These are phyloP conservation scores for Meta bourneti DNA, from an alignment of 2,888 invertebrate genomes.

Conservation along the genomic window DNA sequence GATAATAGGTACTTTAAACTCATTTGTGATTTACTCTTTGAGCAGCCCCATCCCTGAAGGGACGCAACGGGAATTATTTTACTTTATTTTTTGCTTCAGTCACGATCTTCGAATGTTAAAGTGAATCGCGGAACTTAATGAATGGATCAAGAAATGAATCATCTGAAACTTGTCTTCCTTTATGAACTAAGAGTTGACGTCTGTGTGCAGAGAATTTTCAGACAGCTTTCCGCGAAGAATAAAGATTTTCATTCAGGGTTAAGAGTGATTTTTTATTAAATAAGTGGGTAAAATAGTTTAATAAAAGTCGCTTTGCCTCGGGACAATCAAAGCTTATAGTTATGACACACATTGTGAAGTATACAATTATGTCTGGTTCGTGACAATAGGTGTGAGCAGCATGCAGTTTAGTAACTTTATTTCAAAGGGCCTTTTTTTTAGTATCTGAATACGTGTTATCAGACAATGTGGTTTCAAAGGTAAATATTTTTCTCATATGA, in stretches of 20 bases:
- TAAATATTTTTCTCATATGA: too few relatives aligned
- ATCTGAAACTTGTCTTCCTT: constrained; percentile 36
- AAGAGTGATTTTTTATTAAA: not conserved
- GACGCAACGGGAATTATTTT: constrained; percentile 6
- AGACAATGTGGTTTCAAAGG: not conserved
- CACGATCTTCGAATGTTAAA: constrained; percentile 51
- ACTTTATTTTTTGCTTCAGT: constrained; percentile 17
- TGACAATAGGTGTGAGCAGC: not conserved
- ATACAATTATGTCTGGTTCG: not conserved
- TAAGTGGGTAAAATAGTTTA: not conserved
- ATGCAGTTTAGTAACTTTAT: not conserved
- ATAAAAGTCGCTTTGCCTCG: not conserved
- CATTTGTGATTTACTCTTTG: constrained; percentile 28
- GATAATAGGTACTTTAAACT: constrained; percentile 30
- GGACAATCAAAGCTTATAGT: not conserved
- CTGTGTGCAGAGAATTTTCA: constrained; percentile 3
- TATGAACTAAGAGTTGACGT: constrained; percentile 26
- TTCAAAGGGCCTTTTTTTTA: not conserved
- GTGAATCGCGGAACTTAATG: constrained; percentile 14
- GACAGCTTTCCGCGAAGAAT: constrained; percentile 3
- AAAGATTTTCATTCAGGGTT: not conserved
- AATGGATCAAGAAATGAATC: constrained; percentile 38
- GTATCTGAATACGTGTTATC: not conserved
- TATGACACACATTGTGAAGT: not conserved
- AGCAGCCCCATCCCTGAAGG: constrained; percentile 14